A percentile compares a stretch with the other conserved stretches of the same genome.
phyloP scores from a whole-genome alignment of 1,140 invertebrate species.

The Goniozus legneri region DNA sequence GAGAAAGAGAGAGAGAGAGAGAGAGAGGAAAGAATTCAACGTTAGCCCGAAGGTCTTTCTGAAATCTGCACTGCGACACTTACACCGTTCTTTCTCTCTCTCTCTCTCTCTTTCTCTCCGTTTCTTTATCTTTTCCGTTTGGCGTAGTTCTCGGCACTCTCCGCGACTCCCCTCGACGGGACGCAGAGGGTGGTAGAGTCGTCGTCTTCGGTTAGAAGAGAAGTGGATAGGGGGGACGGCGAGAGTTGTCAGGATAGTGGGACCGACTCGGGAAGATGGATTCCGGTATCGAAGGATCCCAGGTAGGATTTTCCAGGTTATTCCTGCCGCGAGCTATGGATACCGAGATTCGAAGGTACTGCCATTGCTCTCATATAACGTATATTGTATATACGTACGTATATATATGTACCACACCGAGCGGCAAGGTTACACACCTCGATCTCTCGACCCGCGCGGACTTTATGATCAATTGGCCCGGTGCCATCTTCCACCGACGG shows the following conservation, averaged over 20 bases:
- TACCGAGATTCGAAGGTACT: conserved; percentile 22
- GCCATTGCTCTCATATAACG: too few species aligned
- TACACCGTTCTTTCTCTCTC: conserved; percentile 15
- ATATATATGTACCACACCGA: too few species aligned
- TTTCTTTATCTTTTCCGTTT: neutral
- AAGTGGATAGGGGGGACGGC: conserved; percentile 10
- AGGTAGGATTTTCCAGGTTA: conserved; percentile 26
- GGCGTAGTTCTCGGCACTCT: too few species aligned
- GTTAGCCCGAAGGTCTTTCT: conserved; percentile 16
- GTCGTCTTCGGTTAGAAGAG: neutral
- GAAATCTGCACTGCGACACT: conserved; percentile 31
- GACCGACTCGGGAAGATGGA: conserved; percentile 23
- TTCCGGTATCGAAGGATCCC: conserved; percentile 29
- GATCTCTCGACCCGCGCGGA: conserved; percentile 6
- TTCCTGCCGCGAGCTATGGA: conserved; percentile 26
- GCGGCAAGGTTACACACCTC: conserved; percentile 19
- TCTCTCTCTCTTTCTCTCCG: conserved; percentile 8
- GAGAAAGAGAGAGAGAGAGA: neutral
- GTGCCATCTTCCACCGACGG: too few species aligned
- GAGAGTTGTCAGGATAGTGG: neutral
- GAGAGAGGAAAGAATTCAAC: conserved; percentile 21
- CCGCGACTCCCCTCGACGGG: too few species aligned
- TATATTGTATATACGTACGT: too few species aligned
- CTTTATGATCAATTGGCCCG: conserved; percentile 20
- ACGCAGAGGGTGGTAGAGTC: too few species aligned